Evolutionary conservation across 2,113 vertebrate species (phyloP), one percentile per base, ranked within the genome.

Genomic region (Chaenocephalus aceratus): DNA sequence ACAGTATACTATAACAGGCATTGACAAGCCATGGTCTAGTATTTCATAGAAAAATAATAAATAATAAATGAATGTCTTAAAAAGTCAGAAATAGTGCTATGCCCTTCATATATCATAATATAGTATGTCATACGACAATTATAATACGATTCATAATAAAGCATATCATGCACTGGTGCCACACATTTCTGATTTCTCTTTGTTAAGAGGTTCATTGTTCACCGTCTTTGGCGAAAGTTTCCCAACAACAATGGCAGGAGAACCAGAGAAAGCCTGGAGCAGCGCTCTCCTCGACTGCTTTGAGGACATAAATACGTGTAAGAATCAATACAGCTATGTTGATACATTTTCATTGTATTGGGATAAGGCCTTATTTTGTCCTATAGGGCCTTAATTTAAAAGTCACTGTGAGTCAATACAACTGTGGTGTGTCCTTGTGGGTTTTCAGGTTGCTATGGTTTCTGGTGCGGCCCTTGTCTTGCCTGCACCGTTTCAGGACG

Each of bases 391-490:
- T 49, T n/a, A 10, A 62, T 49, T 21, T 14, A 1, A 26, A n/a
- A 21, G 11, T 53, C 6, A 41, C 23, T 30, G 26, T 3, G 30
- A 30, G 30, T 30, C 30, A 30, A 30, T 30, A 30, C 3, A 4
- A 76, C 11, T 60, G 45, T 5, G 60, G 66, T 6, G 36, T 41
- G 7, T 41, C 36, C 7, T 7, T 36, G 2, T 36, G 16, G 5
- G 26, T 75, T 66, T 70, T 23, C 70, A 88, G 84, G 87, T 16
- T 88, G 83, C 66, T 84, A 84, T 72, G 87, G 80, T 9, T 90
- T 77, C 83, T 90, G 83, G 86, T 88, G 86, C 69, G 74, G 72
- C 16, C 81, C 88, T 5, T 90, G 88, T 48, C 44, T 90, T 1
- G 85, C 88, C 11, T 86, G 80, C 80, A 86, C 73, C 0, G 86